Evolutionary conservation across 2,888 invertebrate species (phyloP).

Genomic region (Rhimphoctona megacephalus): DNA sequence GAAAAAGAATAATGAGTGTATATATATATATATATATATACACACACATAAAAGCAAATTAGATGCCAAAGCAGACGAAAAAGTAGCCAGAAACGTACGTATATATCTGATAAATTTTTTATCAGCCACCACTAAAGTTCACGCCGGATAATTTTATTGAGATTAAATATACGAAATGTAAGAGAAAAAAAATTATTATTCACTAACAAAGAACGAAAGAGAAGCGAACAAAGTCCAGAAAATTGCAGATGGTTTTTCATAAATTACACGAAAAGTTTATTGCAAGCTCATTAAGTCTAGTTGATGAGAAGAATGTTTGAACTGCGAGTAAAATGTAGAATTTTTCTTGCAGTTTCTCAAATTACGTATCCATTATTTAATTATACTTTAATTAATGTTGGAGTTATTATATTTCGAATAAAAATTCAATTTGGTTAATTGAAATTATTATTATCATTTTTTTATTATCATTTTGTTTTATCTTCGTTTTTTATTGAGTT

Average conservation of each 20-base stretch:
- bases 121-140: conserved; percentile 51
- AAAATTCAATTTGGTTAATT: neutral
- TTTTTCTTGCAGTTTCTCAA: neutral
- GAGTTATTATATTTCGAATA: neutral
- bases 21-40: neutral
- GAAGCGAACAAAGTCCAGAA: conserved; percentile 7
- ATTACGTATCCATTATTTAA: neutral
- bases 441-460: neutral
- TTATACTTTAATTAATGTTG: neutral
- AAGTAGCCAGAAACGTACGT: conserved; percentile 43
- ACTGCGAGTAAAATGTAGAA: neutral
- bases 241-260: conserved; percentile 1
- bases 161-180: conserved; percentile 43
- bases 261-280: conserved; percentile 28
- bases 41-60: neutral
- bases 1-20: conserved; percentile 10
- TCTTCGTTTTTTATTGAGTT: too few species aligned
- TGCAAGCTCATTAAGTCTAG: neutral
- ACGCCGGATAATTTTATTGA: conserved; percentile 37
- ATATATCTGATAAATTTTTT: conserved; percentile 47
- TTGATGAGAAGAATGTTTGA: neutral
- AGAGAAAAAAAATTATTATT: neutral
- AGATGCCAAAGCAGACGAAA: neutral
- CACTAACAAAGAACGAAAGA: neutral
- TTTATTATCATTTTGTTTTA: too few species aligned